These are phyloP conservation scores for Melanotaenia pygmaea DNA, from an alignment of 2,797 vertebrate species.

Conservation along the genomic window DNA sequence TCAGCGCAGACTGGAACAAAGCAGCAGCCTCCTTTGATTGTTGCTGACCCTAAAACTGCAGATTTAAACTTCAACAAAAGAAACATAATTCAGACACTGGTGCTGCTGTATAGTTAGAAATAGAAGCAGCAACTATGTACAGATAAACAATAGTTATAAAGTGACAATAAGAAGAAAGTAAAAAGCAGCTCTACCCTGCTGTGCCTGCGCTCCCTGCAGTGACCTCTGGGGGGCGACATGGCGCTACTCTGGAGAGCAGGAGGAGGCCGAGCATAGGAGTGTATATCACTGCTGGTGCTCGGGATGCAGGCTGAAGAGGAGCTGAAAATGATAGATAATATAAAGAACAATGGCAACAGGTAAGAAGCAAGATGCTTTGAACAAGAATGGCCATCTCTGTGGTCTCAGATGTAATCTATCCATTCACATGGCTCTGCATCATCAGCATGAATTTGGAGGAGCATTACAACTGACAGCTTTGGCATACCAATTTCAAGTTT, in stretches of 20 bases:
- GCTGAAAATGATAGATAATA: slow-evolving; percentile 69
- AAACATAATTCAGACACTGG: background rate
- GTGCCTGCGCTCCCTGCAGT: slow-evolving; percentile 82
- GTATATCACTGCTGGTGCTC: slow-evolving; percentile 93
- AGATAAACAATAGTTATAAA: background rate
- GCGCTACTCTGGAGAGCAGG: slow-evolving; percentile 79
- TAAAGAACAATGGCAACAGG: background rate
- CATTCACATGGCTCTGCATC: no score
- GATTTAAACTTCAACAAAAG: background rate
- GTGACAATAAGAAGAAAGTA: background rate
- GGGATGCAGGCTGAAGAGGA: slow-evolving; percentile 90
- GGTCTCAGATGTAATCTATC: no score
- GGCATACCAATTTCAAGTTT: background rate
- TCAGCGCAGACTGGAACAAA: background rate
- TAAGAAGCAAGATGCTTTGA: background rate
- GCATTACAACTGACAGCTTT: no score
- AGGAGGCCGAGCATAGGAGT: slow-evolving; percentile 97
- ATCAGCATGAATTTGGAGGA: no score
- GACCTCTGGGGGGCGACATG: slow-evolving; percentile 80
- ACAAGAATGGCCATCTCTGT: no score
- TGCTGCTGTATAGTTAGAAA: background rate
- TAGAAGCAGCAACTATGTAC: background rate
- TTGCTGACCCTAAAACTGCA: background rate
- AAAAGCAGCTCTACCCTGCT: slow-evolving; percentile 69
- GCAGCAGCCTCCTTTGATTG: background rate